Conservation (phyloP, 2,113 vertebrate species). For the Campylorhamphus procurvoides region DNA sequence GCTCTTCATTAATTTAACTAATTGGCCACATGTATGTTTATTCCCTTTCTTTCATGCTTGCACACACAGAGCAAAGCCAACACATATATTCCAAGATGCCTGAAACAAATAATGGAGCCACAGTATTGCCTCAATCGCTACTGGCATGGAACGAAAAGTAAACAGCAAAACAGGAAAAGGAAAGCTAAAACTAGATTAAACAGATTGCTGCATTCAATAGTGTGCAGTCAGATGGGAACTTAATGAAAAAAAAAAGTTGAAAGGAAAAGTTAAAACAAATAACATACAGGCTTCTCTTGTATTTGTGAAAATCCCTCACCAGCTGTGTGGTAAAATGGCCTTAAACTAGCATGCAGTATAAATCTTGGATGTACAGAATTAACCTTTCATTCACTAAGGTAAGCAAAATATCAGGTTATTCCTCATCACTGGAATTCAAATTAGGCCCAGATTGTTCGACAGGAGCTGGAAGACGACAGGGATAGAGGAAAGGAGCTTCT, state of each 20-base stretch:
- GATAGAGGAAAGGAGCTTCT: not conserved
- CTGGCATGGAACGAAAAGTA: slow-evolving; percentile 62
- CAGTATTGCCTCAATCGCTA: slow-evolving; percentile 48
- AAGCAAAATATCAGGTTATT: slow-evolving; percentile 35
- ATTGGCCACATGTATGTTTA: slow-evolving; percentile 26
- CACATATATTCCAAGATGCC: slow-evolving; percentile 33
- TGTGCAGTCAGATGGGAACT: slow-evolving; percentile 52
- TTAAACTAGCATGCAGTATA: not conserved
- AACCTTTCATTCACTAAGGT: slow-evolving; percentile 21
- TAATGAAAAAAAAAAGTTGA: slow-evolving; percentile 19
- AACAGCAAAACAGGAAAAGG: slow-evolving; percentile 72
- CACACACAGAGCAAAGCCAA: slow-evolving; percentile 39
- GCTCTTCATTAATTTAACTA: slow-evolving; percentile 44
- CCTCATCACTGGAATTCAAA: slow-evolving; percentile 15
- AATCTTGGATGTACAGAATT: slow-evolving; percentile 8
- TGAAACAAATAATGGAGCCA: slow-evolving; percentile 51
- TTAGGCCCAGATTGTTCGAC: not conserved
- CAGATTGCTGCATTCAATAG: slow-evolving; percentile 55
- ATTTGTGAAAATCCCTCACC: slow-evolving; percentile 38
- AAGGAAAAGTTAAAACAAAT: slow-evolving; percentile 49
- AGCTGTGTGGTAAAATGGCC: slow-evolving; percentile 34
- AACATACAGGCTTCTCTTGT: slow-evolving; percentile 47
- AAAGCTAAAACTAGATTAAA: slow-evolving; percentile 67
- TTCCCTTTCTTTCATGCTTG: not conserved
- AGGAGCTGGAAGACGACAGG: not conserved